Evolutionary conservation across 2,113 vertebrate genomes (phyloP).

Genomic region (Pelvicachromis taeniatus): DNA sequence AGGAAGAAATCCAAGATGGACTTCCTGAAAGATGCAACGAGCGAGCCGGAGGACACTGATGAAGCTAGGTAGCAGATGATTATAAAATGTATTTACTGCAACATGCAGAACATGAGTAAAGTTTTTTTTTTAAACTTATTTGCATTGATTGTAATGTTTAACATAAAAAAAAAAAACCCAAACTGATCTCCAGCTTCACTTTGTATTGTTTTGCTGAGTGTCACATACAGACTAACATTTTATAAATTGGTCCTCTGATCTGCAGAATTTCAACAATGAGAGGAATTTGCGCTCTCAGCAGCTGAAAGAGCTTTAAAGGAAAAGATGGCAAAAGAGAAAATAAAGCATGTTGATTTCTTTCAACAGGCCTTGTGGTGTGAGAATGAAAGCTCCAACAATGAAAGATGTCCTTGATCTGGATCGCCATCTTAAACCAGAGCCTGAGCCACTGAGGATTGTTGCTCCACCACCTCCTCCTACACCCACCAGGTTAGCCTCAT

Average conservation of each 20-base stretch:
- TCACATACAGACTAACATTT: background rate
- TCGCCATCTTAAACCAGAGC: background rate
- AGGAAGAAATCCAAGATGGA: slow-evolving; percentile 74
- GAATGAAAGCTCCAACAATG: slow-evolving; percentile 79
- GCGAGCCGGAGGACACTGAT: slow-evolving; percentile 30
- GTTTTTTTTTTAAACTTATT: too few relatives aligned
- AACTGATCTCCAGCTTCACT: background rate
- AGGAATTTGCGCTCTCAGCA: background rate
- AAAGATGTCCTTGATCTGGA: slow-evolving; percentile 74
- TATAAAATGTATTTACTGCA: background rate
- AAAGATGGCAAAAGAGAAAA: background rate
- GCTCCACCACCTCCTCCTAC: slow-evolving; percentile 31
- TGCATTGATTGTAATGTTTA: background rate
- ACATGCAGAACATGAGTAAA: background rate
- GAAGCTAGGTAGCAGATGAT: slow-evolving; percentile 42
- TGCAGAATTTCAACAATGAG: background rate
- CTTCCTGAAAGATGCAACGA: slow-evolving; percentile 41
- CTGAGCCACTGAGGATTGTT: slow-evolving; percentile 26
- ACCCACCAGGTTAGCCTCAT: slow-evolving; percentile 62
- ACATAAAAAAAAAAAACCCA: background rate
- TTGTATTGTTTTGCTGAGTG: too few relatives aligned
- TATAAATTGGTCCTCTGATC: background rate
- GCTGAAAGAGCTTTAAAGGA: background rate
- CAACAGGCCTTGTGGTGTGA: slow-evolving; percentile 68
- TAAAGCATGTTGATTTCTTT: background rate